A percentile compares a stretch with the other conserved stretches of the same genome.
Evolutionary conservation across 2,888 invertebrate genomes (phyloP).

Genomic region (Tetragnatha montana): DNA sequence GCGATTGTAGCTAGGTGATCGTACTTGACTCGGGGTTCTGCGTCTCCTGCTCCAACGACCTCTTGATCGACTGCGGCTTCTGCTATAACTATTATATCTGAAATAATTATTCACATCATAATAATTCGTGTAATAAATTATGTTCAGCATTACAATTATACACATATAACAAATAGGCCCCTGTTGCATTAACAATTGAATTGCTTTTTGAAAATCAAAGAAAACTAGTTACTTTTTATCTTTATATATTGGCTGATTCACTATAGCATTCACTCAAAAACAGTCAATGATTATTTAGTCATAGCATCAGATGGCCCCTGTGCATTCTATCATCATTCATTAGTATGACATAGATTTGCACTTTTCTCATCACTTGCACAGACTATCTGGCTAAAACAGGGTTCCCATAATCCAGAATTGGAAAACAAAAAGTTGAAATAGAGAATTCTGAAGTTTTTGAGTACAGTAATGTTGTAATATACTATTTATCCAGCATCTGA

Average conservation of each 20-base stretch:
- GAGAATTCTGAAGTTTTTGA: no score
- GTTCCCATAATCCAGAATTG: no score
- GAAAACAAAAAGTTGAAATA: no score
- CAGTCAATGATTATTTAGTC: background rate
- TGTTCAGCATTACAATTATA: no score
- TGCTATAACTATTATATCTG: constrained; percentile 67
- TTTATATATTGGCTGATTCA: background rate
- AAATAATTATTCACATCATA: background rate
- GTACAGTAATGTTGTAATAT: no score
- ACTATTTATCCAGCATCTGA: no score
- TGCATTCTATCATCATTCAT: constrained; percentile 54
- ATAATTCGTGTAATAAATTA: no score
- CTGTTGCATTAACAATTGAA: no score
- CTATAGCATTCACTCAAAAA: background rate
- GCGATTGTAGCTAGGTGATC: constrained; percentile 59
- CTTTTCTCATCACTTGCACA: constrained; percentile 62
- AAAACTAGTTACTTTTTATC: background rate
- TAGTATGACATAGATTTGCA: constrained; percentile 39
- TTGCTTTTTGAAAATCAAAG: no score
- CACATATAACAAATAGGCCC: no score
- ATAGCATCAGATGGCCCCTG: constrained; percentile 69
- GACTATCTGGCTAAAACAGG: no score
- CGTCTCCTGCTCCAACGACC: constrained; percentile 57
- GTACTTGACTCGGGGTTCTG: constrained; percentile 60
- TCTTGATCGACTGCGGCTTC: constrained; percentile 62